phyloP scores from a whole-genome alignment of 1,140 invertebrate species.

The Brachionus manjavacas region DNA sequence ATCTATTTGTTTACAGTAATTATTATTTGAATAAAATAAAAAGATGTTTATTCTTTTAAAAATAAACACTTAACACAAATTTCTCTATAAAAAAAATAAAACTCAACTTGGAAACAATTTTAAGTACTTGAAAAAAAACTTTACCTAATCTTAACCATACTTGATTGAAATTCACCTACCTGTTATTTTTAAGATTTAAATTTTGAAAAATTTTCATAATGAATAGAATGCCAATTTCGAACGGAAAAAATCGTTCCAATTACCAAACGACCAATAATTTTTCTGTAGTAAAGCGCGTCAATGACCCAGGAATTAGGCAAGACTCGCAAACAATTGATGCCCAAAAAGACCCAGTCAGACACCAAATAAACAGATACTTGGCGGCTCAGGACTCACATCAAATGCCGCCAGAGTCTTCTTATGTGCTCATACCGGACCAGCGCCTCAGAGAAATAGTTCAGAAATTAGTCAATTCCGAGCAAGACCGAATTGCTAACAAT shows the following conservation, averaged over 20 bases:
- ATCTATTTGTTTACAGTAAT: neutral
- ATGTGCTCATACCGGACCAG: neutral
- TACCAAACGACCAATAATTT: neutral
- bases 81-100: neutral
- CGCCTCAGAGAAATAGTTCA: constrained; percentile 35
- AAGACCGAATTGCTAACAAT: constrained; percentile 3
- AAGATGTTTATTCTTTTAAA: neutral
- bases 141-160: neutral
- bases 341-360: no score
- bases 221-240: constrained; percentile 25
- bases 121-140: neutral
- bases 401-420: neutral
- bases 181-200: neutral
- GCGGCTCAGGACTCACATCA: no score
- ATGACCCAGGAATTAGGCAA: neutral
- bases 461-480: constrained; percentile 4
- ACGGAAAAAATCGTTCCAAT: neutral
- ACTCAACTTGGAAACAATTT: neutral
- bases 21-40: neutral
- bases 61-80: neutral
- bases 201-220: neutral
- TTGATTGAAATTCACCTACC: neutral
- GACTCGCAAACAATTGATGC: neutral
- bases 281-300: neutral
- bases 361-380: no score